Conservation (phyloP, 2,888 invertebrate species). For the Frankliniella fusca region DNA sequence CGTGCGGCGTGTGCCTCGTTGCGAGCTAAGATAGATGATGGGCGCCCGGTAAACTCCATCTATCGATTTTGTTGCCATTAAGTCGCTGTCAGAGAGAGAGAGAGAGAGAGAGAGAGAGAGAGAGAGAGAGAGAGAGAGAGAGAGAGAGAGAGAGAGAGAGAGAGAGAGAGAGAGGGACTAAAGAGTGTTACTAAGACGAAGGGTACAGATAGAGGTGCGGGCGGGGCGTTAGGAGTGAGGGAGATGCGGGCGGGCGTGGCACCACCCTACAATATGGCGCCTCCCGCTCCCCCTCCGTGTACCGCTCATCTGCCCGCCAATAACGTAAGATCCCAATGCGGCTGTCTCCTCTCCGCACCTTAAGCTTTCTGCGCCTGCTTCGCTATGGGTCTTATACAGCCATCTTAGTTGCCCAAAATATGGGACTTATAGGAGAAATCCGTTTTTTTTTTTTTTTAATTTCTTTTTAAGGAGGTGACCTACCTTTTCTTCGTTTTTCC, state of each 20-base stretch:
- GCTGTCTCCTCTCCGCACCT: too few relatives aligned
- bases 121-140: neutral
- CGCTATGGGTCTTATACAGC: too few relatives aligned
- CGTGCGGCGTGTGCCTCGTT: neutral
- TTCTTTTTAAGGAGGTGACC: too few relatives aligned
- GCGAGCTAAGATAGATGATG: conserved; percentile 12
- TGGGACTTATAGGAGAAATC: too few relatives aligned
- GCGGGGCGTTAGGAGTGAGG: neutral
- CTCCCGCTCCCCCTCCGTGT: neutral
- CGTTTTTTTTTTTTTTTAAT: too few relatives aligned
- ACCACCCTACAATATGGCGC: neutral
- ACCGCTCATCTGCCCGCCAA: too few relatives aligned
- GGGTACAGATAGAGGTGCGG: neutral
- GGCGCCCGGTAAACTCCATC: neutral
- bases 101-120: too few relatives aligned
- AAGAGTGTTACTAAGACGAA: neutral
- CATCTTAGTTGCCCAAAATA: too few relatives aligned
- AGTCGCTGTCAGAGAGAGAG: neutral
- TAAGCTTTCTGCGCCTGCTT: too few relatives aligned
- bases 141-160: neutral
- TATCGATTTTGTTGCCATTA: neutral
- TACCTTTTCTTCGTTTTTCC: too few relatives aligned
- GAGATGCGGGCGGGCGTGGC: neutral
- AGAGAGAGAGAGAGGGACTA: too few relatives aligned
- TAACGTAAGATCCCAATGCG: too few relatives aligned